These are phyloP conservation scores for Ferdinandea cuprea DNA, from an alignment of 2,888 invertebrate species.

Conservation along the genomic window DNA sequence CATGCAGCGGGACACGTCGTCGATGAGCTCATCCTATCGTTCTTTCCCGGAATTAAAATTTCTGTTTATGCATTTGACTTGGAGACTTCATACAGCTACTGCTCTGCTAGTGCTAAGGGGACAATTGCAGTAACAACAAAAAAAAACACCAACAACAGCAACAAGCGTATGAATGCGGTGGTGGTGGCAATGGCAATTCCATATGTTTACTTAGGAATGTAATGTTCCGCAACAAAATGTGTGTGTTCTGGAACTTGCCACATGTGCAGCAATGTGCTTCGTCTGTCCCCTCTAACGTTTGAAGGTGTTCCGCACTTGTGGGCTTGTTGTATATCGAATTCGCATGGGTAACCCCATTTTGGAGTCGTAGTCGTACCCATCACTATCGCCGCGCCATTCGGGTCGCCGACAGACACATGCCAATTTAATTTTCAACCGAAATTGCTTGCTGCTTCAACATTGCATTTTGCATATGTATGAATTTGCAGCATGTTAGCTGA, in stretches of 20 bases:
- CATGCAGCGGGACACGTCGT: constrained; percentile 41
- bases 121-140: background rate
- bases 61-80: constrained; percentile 18
- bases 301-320: constrained; percentile 30
- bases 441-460: constrained; percentile 52
- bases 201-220: constrained; percentile 41
- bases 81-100: no score
- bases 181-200: constrained; percentile 41
- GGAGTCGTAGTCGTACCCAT: constrained; percentile 21
- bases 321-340: constrained; percentile 37
- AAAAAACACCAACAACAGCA: no score
- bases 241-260: constrained; percentile 38
- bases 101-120: background rate
- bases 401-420: constrained; percentile 25
- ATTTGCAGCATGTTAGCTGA: constrained; percentile 37
- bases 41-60: constrained; percentile 47
- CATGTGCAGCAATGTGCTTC: constrained; percentile 7
- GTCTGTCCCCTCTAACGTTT: constrained; percentile 6
- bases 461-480: background rate
- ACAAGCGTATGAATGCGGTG: constrained; percentile 22
- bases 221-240: constrained; percentile 2
- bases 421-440: constrained; percentile 24
- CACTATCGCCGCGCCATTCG: background rate
- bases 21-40: constrained; percentile 62
- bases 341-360: constrained; percentile 21